Conservation (phyloP, 2,797 vertebrate genomes). For the Trematomus bernacchii region DNA sequence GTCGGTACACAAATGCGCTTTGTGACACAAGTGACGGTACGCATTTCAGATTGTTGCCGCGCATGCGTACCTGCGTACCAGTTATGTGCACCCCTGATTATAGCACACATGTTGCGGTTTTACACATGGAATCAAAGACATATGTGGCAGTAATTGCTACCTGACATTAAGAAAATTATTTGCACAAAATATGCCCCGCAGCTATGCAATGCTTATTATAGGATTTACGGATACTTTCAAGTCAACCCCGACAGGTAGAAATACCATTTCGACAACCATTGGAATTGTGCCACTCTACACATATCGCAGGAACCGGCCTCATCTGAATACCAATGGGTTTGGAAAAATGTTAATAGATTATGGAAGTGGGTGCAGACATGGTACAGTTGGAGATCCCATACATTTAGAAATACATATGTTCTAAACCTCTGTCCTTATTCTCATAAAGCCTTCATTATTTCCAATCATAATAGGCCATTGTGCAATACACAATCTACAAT, state of each 20-base stretch:
- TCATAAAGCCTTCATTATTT: background rate
- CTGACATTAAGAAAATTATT: slow-evolving; percentile 41
- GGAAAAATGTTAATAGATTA: slow-evolving; percentile 1
- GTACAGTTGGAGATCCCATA: background rate
- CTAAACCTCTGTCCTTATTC: background rate
- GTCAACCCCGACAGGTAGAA: slow-evolving; percentile 21
- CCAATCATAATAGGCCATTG: background rate
- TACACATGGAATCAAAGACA: slow-evolving; percentile 12
- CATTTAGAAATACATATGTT: background rate
- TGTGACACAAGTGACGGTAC: no score
- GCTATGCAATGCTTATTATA: slow-evolving; percentile 34
- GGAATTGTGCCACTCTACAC: slow-evolving; percentile 41
- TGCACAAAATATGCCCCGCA: slow-evolving; percentile 20
- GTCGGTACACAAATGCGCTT: no score
- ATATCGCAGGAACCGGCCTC: slow-evolving; percentile 36
- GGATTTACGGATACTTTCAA: slow-evolving; percentile 27
- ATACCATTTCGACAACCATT: slow-evolving; percentile 48
- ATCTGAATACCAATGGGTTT: slow-evolving; percentile 46
- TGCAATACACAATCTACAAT: slow-evolving; percentile 4
- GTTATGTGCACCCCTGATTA: no score
- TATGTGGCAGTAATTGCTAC: slow-evolving; percentile 31
- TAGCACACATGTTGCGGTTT: no score
- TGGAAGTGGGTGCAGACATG: background rate
- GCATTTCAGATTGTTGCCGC: no score
- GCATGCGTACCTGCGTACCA: no score